Conservation (phyloP, 2,888 invertebrate species). For the Dichetophora obliterata region DNA sequence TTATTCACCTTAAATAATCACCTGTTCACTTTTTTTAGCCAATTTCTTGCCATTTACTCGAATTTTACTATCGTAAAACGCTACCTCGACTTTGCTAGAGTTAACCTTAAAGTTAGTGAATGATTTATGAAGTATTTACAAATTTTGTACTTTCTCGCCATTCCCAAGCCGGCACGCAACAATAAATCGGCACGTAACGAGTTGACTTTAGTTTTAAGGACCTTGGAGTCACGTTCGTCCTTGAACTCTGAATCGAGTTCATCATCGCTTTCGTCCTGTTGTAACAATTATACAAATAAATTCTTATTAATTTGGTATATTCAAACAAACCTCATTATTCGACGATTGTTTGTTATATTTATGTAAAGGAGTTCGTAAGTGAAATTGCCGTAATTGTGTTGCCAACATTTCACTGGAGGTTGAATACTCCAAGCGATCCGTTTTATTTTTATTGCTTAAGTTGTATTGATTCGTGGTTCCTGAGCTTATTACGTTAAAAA, state of each 20-base stretch:
- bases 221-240: constrained; percentile 76
- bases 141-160: constrained; percentile 78
- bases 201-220: constrained; percentile 75
- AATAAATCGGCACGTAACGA: constrained; percentile 80
- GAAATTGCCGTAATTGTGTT: constrained; percentile 2
- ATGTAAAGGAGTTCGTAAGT: constrained; percentile 15
- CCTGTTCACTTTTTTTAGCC: constrained; percentile 79
- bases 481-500: background rate
- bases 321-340: constrained; percentile 24
- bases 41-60: constrained; percentile 84
- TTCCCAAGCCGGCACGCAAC: constrained; percentile 77
- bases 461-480: background rate
- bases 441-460: background rate
- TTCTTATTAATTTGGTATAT: background rate
- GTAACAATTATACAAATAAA: background rate
- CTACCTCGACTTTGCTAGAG: constrained; percentile 81
- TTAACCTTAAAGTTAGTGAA: constrained; percentile 7
- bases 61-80: constrained; percentile 85
- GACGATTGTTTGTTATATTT: constrained; percentile 60
- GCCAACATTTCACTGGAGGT: too few relatives aligned
- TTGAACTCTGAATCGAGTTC: constrained; percentile 71
- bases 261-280: constrained; percentile 70
- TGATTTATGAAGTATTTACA: background rate
- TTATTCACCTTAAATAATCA: constrained; percentile 61
- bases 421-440: too few relatives aligned